Percentiles rank a stretch among this genome's conserved stretches.
Conservation (phyloP, 2,797 vertebrate genomes). For the Rhinophrynus dorsalis region DNA sequence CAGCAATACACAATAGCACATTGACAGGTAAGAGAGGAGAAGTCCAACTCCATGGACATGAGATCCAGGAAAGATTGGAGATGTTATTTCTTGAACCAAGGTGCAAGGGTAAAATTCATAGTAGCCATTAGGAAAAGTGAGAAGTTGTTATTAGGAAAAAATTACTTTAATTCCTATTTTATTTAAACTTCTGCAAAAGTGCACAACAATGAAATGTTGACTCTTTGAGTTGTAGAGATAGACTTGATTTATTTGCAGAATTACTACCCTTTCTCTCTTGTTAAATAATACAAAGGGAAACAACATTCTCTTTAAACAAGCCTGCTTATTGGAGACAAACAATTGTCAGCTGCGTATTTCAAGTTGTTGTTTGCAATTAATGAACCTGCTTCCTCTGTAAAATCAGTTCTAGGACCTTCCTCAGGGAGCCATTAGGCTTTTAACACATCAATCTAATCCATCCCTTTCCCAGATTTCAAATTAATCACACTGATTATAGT, state of each 20-base stretch:
- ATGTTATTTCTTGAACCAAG: no score
- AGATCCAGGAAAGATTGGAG: no score
- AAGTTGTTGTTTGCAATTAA: slow-evolving; percentile 55
- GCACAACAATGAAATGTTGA: no score
- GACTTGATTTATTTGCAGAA: slow-evolving; percentile 21
- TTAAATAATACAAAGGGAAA: slow-evolving; percentile 24
- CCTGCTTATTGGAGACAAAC: slow-evolving; percentile 27
- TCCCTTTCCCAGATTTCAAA: slow-evolving; percentile 65
- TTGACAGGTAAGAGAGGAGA: no score
- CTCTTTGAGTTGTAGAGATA: neutral
- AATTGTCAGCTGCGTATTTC: slow-evolving; percentile 41
- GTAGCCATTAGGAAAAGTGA: no score
- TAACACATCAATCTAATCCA: slow-evolving; percentile 62
- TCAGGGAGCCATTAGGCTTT: slow-evolving; percentile 55
- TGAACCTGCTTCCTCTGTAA: slow-evolving; percentile 42
- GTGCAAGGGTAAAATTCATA: no score
- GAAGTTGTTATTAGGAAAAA: no score
- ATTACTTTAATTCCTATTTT: no score
- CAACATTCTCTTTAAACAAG: slow-evolving; percentile 1
- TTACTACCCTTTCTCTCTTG: slow-evolving; percentile 25
- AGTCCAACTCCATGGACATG: no score
- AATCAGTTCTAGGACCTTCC: slow-evolving; percentile 54
- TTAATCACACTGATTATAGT: slow-evolving; percentile 73
- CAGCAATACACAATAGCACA: no score
- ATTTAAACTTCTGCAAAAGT: no score